Base-by-base conservation (phyloP, 2,113 vertebrate genomes). In the Menidia beryllina region DNA sequence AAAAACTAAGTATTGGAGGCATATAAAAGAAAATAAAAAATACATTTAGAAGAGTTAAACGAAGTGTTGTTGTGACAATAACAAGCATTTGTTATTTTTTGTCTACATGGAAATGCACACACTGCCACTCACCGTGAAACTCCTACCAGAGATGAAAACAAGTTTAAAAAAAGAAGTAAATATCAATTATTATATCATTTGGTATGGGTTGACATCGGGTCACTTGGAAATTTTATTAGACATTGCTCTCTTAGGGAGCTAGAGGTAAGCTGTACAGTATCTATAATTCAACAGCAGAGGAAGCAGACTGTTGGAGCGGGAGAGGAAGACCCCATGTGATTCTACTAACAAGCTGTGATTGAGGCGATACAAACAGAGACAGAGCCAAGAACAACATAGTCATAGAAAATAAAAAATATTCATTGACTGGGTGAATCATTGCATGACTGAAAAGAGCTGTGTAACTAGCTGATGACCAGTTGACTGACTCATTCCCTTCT, bases 211-310 rank as follows among this genome's bases (percentile, higher is more conserved):
- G 54, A 34, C 19, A 17, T 9, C 19, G 27, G 59, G 67, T 65
- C 69, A 70, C 10, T 30, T 49, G 15, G 69, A 48, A 30, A 75
- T 36, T 61, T 47, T 8, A 48, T 77, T 41, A 58, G 14, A 75
- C 67, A 10, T 49, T 25, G 14, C 26, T 34, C 76, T 69, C 54
- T 70, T 60, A 59, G 64, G 36, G 43, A 81, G 70, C 67, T 92
- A 84, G 91, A 75, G 57, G 63, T 52, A 30, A 39, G 25, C 21
- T 15, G 24, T 54, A n/a, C n/a, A n/a, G n/a, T n/a, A 90, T 93
- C 72, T 79, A 90, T 93, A 79, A 93, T 92, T 92, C 75, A 92
- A 4, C 78, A 88, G 82, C 65, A 58, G 59, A 56, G 76, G 75
- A 82, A 76, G 50, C 70, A 58, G 60, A 68, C 52, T 52, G 73